Base-by-base conservation (phyloP, 2,113 vertebrate genomes). In the Andinoacara biseriatus region DNA sequence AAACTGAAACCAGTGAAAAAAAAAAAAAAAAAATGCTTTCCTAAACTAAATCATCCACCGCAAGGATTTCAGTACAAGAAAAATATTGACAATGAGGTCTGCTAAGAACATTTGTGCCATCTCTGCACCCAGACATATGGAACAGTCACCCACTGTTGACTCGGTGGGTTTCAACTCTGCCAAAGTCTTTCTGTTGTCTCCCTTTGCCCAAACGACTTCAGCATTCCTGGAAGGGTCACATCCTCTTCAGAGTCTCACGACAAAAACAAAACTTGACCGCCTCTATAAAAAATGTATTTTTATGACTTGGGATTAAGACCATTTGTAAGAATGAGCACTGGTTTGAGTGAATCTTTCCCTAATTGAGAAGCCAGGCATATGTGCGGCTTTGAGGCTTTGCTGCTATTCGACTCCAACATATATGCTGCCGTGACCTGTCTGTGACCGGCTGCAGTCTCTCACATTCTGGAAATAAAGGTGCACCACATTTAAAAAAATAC, bases 351-450 rank as follows among this genome's bases (percentile, higher is more conserved):
- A 92, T 93, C 89, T 86, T 77, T 93, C 86, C 94, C 79, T 93
- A 93, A 96, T 93, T 91, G 94, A 94, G 88, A 95, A 93, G 91
- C 90, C 94, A 95, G 94, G 90, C 93, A 58, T 95, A 91, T 86
- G 91, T 94, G 94, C 94, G 91, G 84, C 75, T 92, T 94, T 93
- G 92, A 75, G 92, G 74, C 88, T 94, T 92, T 87, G 79, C 80
- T 92, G 90, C 86, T 86, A 86, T 94, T 94, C 81, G 80, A 88
- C 78, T 92, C 84, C 62, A 76, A 52, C 11, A 79, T 35, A 56
- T 83, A 84, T 49, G 72, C 78, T 81, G 89, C 90, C 69, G 89
- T 94, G 92, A 92, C 86, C 87, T 76, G 87, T 88, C 88, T 78
- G 2, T 81, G 88, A 85, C 78, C 29, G 75, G 60, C 43, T 79